These are phyloP conservation scores for Salmo trutta DNA, from an alignment of 2,797 vertebrate species.

Conservation along the genomic window DNA sequence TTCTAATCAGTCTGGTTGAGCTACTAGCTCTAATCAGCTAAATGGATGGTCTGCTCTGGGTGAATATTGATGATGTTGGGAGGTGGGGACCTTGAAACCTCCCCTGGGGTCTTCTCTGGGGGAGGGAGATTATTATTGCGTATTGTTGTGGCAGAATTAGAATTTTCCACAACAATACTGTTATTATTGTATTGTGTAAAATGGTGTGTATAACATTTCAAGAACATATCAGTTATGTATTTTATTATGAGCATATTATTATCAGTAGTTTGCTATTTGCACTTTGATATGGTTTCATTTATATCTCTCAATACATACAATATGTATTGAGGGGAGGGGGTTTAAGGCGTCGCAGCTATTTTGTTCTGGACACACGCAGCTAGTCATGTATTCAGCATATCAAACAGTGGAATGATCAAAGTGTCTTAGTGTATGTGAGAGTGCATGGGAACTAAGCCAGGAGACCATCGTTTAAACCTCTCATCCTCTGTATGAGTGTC, in stretches of 20 bases:
- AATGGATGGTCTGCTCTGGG: slow-evolving; percentile 47
- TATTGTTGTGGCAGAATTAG: background rate
- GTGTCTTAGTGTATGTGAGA: slow-evolving; percentile 7
- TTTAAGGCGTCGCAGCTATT: background rate
- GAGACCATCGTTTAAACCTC: background rate
- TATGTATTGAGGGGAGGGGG: background rate
- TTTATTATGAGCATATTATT: too few relatives aligned
- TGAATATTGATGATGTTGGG: slow-evolving; percentile 35
- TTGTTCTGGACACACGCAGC: background rate
- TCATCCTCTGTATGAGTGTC: background rate
- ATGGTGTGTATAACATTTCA: background rate
- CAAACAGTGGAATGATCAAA: slow-evolving; percentile 30
- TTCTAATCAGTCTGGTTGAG: slow-evolving; percentile 28
- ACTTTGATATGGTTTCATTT: too few relatives aligned
- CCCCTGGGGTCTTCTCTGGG: slow-evolving; percentile 6
- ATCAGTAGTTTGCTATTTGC: too few relatives aligned
- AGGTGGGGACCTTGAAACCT: slow-evolving; percentile 38
- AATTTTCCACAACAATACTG: background rate
- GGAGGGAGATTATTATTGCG: slow-evolving; percentile 10
- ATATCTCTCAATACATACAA: slow-evolving; percentile 5
- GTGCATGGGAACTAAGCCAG: slow-evolving; percentile 8
- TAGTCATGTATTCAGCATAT: background rate
- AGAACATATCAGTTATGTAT: background rate
- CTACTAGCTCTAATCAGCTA: slow-evolving; percentile 52
- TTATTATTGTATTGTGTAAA: background rate